A percentile compares a stretch with the other conserved stretches of the same genome.
phyloP scores from a whole-genome alignment of 2,113 vertebrate genomes.

The Piprites chloris region DNA sequence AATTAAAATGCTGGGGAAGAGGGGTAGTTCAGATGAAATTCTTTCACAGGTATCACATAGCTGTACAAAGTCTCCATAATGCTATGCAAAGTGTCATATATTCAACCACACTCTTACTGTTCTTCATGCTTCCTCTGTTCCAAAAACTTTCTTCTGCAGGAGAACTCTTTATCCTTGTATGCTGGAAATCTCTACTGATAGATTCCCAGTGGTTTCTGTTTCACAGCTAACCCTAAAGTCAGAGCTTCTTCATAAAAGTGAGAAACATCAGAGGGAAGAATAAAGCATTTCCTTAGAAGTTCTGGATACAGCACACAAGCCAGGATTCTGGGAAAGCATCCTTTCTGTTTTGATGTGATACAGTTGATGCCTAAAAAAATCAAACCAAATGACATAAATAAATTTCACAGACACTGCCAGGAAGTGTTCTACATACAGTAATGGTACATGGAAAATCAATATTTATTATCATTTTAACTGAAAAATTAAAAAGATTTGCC shows the following conservation, averaged over 20 bases:
- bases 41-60: neutral
- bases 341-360: neutral
- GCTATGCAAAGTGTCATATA: neutral
- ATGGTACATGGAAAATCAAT: conserved; percentile 44
- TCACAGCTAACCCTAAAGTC: neutral
- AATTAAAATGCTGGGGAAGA: neutral
- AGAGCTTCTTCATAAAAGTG: neutral
- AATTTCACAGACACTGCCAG: conserved; percentile 6
- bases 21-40: neutral
- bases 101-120: neutral
- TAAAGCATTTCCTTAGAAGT: neutral
- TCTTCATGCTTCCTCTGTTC: neutral
- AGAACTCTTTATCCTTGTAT: neutral
- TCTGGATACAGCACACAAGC: neutral
- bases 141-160: neutral
- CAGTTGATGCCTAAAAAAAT: neutral
- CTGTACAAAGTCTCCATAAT: neutral
- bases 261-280: neutral
- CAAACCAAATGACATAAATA: conserved; percentile 27
- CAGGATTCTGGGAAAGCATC: conserved; percentile 13
- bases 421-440: conserved; percentile 32
- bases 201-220: neutral
- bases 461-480: conserved; percentile 51
- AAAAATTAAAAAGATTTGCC: conserved; percentile 63
- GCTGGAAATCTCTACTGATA: neutral